A percentile compares a stretch with the other conserved stretches of the same genome.
phyloP scores from a whole-genome alignment of 2,797 vertebrate genomes.

The Paedocypris micromegethes region DNA sequence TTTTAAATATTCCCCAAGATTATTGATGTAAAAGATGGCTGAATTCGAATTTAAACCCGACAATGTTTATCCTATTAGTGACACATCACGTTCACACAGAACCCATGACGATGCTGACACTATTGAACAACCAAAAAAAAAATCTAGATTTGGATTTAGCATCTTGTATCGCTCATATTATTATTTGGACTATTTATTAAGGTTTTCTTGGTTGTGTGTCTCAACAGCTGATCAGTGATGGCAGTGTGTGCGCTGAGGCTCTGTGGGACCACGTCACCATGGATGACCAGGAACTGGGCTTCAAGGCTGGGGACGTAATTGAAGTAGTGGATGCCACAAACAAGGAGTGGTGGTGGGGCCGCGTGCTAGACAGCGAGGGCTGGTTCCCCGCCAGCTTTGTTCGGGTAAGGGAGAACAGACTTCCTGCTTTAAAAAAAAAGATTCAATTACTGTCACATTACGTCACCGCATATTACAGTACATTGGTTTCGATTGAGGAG shows the following conservation, averaged over 20 bases:
- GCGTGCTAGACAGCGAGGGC: constrained; percentile 85
- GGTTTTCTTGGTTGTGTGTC: constrained; percentile 25
- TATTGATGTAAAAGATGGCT: too few relatives aligned
- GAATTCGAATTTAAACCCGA: too few relatives aligned
- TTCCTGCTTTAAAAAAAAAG: constrained; percentile 3
- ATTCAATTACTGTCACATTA: constrained; percentile 12
- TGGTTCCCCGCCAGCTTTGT: constrained; percentile 97
- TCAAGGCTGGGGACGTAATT: constrained; percentile 91
- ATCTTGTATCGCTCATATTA: neutral
- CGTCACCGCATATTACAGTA: neutral
- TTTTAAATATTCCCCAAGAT: too few relatives aligned
- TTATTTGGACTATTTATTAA: neutral
- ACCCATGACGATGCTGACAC: too few relatives aligned
- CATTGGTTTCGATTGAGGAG: constrained; percentile 3
- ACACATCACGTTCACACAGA: too few relatives aligned
- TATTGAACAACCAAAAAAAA: too few relatives aligned
- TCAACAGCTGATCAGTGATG: constrained; percentile 91
- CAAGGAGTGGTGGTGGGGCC: constrained; percentile 98
- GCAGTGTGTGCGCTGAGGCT: constrained; percentile 89
- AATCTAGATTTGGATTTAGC: neutral
- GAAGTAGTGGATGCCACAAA: constrained; percentile 95
- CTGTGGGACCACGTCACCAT: constrained; percentile 98
- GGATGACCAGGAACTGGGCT: constrained; percentile 95
- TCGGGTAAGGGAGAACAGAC: constrained; percentile 69
- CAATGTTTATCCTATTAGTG: too few relatives aligned